Percentiles rank a stretch among this genome's conserved stretches.
Evolutionary conservation across 2,888 invertebrate genomes (phyloP).

Genomic region (Xestia xanthographa): DNA sequence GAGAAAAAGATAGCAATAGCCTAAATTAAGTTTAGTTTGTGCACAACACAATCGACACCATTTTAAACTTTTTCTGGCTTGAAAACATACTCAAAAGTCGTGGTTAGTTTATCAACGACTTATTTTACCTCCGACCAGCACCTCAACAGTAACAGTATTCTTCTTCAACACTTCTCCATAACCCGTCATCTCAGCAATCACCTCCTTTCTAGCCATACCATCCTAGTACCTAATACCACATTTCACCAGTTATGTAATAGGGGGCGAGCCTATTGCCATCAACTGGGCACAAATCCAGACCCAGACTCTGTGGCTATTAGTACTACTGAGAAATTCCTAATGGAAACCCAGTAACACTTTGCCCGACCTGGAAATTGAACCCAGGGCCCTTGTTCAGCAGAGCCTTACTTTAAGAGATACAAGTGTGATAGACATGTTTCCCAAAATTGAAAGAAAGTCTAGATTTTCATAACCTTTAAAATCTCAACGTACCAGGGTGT

Average conservation of each 20-base stretch:
- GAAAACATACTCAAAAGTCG: no score
- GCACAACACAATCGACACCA: no score
- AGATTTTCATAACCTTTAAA: slow-evolving; percentile 3
- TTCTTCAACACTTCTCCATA: no score
- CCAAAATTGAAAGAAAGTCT: neutral
- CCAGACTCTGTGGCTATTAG: neutral
- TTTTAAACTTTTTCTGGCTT: no score
- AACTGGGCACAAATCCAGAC: neutral
- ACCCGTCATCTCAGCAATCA: no score
- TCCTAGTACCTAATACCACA: neutral
- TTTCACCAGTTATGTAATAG: neutral
- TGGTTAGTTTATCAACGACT: no score
- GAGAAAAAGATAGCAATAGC: no score
- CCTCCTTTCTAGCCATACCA: no score
- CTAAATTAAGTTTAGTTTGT: no score
- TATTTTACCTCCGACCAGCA: no score
- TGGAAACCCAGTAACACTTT: neutral
- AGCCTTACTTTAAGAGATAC: neutral
- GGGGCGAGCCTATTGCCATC: neutral
- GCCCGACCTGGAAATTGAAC: neutral
- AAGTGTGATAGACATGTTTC: neutral
- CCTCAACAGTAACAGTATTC: no score
- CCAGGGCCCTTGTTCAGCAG: neutral
- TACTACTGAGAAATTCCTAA: neutral
- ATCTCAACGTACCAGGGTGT: slow-evolving; percentile 1